These are phyloP conservation scores for Dendrophyllia cribrosa DNA, from an alignment of 64 coral and sea anemone genomes.

Conservation along the genomic window DNA sequence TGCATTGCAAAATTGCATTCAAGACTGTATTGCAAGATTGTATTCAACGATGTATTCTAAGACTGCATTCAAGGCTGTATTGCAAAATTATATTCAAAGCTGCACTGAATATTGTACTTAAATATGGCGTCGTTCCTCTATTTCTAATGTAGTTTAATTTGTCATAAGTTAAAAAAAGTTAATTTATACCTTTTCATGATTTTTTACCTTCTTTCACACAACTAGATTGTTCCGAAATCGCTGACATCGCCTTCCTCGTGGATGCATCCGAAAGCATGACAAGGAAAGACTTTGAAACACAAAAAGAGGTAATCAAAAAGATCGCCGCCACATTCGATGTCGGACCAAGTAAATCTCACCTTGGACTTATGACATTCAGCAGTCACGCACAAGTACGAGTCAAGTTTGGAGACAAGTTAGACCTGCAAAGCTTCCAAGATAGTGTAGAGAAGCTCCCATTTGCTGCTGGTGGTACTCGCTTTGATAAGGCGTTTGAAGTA, in stretches of 20 bases:
- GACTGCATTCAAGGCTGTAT: too few species aligned
- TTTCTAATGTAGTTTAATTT: too few species aligned
- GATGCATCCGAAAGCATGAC: conserved; percentile 73
- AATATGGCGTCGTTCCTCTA: too few species aligned
- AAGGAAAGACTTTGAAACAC: conserved; percentile 49
- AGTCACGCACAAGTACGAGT: conserved; percentile 49
- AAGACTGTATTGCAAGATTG: too few species aligned
- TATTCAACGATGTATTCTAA: too few species aligned
- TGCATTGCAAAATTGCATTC: too few species aligned
- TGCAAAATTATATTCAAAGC: too few species aligned
- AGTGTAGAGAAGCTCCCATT: conserved; percentile 51
- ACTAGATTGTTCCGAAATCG: conserved; percentile 30
- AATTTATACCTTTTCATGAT: too few species aligned
- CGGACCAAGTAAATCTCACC: conserved; percentile 1
- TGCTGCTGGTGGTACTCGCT: conserved; percentile 53
- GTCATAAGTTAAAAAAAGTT: too few species aligned
- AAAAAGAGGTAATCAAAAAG: conserved; percentile 52
- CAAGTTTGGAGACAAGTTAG: conserved; percentile 67
- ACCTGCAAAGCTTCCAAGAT: conserved; percentile 25
- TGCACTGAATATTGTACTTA: too few species aligned
- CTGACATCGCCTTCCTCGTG: conserved; percentile 78
- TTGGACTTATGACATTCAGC: conserved; percentile 54
- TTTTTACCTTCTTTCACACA: neutral
- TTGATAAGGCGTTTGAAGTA: conserved; percentile 59
- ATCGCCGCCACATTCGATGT: conserved; percentile 55